Conservation (phyloP, 35 echinoderm and acorn worm species). For the Diadema setosum region DNA sequence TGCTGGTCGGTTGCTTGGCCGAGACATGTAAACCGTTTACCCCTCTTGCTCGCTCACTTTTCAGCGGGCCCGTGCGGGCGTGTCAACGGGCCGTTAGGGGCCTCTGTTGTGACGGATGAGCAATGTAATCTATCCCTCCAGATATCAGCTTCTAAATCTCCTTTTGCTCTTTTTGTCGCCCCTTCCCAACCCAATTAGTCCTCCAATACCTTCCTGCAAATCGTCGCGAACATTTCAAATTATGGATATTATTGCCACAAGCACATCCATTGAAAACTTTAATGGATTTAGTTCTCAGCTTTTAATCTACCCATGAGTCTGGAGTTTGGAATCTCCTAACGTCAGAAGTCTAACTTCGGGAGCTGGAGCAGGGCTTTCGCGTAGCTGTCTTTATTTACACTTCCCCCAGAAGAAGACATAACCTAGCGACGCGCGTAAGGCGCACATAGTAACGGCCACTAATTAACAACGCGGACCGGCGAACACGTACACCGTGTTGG, state of each 20-base stretch:
- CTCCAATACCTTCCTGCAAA: conserved; percentile 21
- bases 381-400: not conserved
- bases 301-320: not conserved
- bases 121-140: conserved; percentile 2
- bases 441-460: not conserved
- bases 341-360: too few species aligned
- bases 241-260: conserved; percentile 27
- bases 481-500: not conserved
- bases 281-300: conserved; percentile 14
- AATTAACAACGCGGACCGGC: not conserved
- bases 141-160: not conserved
- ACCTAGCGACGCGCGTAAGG: not conserved
- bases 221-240: conserved; percentile 26
- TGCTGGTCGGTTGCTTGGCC: not conserved
- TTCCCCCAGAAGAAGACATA: not conserved
- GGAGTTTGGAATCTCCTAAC: not conserved
- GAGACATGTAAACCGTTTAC: conserved; percentile 32
- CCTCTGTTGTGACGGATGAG: conserved; percentile 11
- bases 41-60: conserved; percentile 4
- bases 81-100: not conserved
- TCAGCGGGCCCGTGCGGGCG: not conserved
- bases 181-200: not conserved
- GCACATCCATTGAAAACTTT: conserved; percentile 16
- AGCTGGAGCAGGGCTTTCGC: too few species aligned
- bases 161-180: conserved; percentile 27